Conservation (phyloP, 64 coral and sea anemone genomes). For the Trachythela sp. region DNA sequence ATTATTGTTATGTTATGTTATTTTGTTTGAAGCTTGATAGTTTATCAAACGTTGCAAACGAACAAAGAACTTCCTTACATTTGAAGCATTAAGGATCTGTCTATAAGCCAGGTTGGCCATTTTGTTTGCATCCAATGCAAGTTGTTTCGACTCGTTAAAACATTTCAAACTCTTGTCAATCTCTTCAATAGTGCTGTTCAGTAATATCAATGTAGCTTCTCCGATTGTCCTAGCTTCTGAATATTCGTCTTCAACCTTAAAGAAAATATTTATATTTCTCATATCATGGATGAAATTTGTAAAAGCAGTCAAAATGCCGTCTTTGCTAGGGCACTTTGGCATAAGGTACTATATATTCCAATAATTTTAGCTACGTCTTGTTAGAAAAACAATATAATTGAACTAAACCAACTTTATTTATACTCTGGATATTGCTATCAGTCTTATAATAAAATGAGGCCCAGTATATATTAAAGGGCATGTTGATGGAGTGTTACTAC, state of each 20-base stretch:
- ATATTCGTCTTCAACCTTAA: slow-evolving; percentile 60
- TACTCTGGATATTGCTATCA: too few species aligned
- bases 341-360: too few species aligned
- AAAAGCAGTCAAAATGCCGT: not conserved
- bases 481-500: too few species aligned
- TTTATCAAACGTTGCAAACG: too few species aligned
- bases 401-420: too few species aligned
- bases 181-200: slow-evolving; percentile 57
- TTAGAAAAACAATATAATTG: too few species aligned
- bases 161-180: slow-evolving; percentile 68
- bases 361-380: too few species aligned
- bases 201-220: slow-evolving; percentile 41
- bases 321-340: too few species aligned
- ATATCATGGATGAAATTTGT: not conserved
- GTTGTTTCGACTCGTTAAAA: slow-evolving; percentile 53
- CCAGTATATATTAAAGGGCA: too few species aligned
- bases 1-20: not conserved
- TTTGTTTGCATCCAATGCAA: slow-evolving; percentile 49
- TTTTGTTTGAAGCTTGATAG: too few species aligned
- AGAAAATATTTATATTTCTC: not conserved
- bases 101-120: slow-evolving; percentile 64
- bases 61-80: not conserved
- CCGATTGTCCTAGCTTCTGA: slow-evolving; percentile 43
- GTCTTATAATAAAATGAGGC: too few species aligned
- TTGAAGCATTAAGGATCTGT: not conserved